Percentiles rank a stretch among this genome's conserved stretches.
Evolutionary conservation across 2,113 vertebrate species (phyloP).

Genomic region (Phycodurus eques): DNA sequence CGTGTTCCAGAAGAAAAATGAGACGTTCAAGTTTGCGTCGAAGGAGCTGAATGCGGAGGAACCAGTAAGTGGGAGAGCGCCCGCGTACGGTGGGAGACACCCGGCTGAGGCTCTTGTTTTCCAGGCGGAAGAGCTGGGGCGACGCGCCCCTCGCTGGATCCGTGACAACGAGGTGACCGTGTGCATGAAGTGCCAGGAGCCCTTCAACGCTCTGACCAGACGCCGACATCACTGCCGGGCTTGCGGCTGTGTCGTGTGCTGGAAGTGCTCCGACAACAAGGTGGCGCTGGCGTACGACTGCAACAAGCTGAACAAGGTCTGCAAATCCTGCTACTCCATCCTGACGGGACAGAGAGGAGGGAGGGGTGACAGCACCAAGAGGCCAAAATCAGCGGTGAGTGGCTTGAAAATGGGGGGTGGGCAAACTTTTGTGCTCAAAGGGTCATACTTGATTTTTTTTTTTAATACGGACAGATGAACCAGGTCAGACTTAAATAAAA

Average conservation of each 20-base stretch:
- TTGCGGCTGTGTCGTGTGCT: constrained; percentile 90
- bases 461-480: too few relatives aligned
- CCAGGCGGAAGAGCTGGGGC: constrained; percentile 84
- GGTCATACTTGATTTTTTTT: too few relatives aligned
- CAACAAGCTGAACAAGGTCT: constrained; percentile 88
- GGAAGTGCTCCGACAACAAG: constrained; percentile 95
- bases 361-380: constrained; percentile 70
- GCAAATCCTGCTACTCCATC: constrained; percentile 84
- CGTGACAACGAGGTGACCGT: constrained; percentile 90
- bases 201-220: constrained; percentile 86
- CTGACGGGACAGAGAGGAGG: constrained; percentile 79
- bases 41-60: constrained; percentile 83
- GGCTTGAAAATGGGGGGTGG: too few relatives aligned
- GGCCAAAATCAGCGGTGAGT: constrained; percentile 80
- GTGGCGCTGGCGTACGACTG: constrained; percentile 84
- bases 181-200: constrained; percentile 92
- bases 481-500: too few relatives aligned
- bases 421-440: background rate
- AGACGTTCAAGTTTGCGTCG: constrained; percentile 85
- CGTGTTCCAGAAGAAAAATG: constrained; percentile 86
- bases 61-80: constrained; percentile 72
- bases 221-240: constrained; percentile 91
- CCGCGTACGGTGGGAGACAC: background rate
- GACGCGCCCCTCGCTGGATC: constrained; percentile 90
- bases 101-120: background rate